phyloP scores from a whole-genome alignment of 2,113 vertebrate genomes.

The Phalacrocorax brasilianus region DNA sequence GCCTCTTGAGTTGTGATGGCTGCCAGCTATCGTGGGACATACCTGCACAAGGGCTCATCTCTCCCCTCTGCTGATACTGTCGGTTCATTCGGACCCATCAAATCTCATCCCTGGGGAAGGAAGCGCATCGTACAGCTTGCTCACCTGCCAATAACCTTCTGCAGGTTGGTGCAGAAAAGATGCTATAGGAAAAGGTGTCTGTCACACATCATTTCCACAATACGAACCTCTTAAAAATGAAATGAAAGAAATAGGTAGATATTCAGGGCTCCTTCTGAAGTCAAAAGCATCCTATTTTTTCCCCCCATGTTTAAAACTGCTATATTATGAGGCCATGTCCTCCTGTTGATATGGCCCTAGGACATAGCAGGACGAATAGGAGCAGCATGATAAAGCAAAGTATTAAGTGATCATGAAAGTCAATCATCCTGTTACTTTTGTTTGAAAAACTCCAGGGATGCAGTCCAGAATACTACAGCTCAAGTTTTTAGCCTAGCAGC shows the following conservation, averaged over 20 bases:
- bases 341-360: not conserved
- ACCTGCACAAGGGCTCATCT: not conserved
- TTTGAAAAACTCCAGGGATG: not conserved
- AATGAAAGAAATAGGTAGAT: not conserved
- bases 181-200: not conserved
- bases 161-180: not conserved
- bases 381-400: not conserved
- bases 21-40: accelerated
- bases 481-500: not conserved
- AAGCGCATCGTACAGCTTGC: not conserved
- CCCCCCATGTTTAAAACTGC: accelerated
- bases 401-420: not conserved
- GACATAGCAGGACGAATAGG: not conserved
- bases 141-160: not conserved
- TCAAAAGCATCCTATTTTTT: not conserved
- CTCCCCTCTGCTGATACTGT: not conserved
- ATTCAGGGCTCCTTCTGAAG: not conserved
- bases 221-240: not conserved
- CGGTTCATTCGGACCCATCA: accelerated
- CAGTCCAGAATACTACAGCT: not conserved
- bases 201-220: not conserved
- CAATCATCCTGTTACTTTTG: not conserved
- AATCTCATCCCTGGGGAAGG: accelerated
- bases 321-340: not conserved
- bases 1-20: accelerated